Base-by-base conservation (phyloP, 2,113 vertebrate genomes). In the Corythaixoides concolor region DNA sequence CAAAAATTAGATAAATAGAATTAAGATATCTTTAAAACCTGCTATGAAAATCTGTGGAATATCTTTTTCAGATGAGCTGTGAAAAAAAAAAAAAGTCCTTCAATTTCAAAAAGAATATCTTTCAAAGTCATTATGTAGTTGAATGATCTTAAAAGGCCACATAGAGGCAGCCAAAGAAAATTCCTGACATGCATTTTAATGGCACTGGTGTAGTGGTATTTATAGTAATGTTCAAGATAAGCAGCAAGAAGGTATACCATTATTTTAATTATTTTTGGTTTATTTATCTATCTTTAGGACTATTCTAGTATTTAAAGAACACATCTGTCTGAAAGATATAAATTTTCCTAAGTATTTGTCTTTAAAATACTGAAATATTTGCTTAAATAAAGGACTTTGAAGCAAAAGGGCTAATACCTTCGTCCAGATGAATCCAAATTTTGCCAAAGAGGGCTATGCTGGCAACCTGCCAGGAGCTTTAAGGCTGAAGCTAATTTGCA, bases 401-500 rank as follows among this genome's bases (percentile, higher is more conserved):
- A 93, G 69, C 3, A 22, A 93, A 89, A 89, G 32, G 67, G 77
- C 77, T 95, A 95, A 95, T 89, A 91, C 90, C 59, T 95, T 92
- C 79, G 86, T n/a, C 56, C 77, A 32, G 58, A 88, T 80, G 52
- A 95, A 96, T 95, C 92, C 69, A 89, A 95, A 95, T 90, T 96
- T 96, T 96, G 88, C 78, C 86, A 95, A 90, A 95, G 85, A 92
- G 77, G 66, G 59, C 74, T 81, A 80, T 26, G 45, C 77, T 97
- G 96, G 97, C 87, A 0, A 41, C 78, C 32, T 90, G 96, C 95
- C 97, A 96, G 83, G 58, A 95, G 60, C 72, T 96, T 96, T 94
- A 92, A 77, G 88, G 80, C 52, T 95, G 85, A 89, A 75, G 90
- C 64, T 95, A 95, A 97, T 97, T 97, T 97, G 94, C 97, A 97